Conservation (phyloP, 2,113 vertebrate species). For the Ceuthmochares aereus region DNA sequence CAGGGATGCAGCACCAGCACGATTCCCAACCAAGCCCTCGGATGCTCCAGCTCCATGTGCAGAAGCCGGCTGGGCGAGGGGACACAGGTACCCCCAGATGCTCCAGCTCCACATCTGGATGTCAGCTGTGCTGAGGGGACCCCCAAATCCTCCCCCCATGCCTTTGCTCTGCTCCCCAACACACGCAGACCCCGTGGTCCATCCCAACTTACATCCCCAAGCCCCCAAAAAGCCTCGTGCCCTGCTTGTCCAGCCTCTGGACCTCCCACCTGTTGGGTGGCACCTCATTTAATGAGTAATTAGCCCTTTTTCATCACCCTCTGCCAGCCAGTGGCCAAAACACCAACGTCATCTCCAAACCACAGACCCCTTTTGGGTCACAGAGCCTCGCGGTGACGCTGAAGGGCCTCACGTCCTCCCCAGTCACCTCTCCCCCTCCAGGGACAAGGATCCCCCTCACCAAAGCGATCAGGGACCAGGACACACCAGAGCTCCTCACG, state of each 20-base stretch:
- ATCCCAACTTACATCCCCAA: background rate
- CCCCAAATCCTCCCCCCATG: accelerated
- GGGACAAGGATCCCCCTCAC: no score
- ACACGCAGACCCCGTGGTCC: accelerated
- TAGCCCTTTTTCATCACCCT: background rate
- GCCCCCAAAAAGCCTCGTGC: background rate
- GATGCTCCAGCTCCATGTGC: background rate
- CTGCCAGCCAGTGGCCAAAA: background rate
- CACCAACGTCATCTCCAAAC: background rate
- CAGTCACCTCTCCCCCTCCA: no score
- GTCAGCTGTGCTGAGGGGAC: background rate
- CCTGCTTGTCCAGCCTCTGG: background rate
- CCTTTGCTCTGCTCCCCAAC: background rate
- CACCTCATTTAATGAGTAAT: conserved; percentile 1
- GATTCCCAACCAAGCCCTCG: background rate
- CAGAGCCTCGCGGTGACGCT: background rate
- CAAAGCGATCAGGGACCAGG: no score
- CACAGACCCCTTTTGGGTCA: background rate
- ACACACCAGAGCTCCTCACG: background rate
- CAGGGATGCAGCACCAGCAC: background rate
- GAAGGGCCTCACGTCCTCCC: background rate
- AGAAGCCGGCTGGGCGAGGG: accelerated
- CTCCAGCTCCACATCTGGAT: no score
- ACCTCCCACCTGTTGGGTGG: background rate
- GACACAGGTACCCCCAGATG: accelerated